phyloP scores from a whole-genome alignment of 2,113 vertebrate genomes.

The Limanda limanda region DNA sequence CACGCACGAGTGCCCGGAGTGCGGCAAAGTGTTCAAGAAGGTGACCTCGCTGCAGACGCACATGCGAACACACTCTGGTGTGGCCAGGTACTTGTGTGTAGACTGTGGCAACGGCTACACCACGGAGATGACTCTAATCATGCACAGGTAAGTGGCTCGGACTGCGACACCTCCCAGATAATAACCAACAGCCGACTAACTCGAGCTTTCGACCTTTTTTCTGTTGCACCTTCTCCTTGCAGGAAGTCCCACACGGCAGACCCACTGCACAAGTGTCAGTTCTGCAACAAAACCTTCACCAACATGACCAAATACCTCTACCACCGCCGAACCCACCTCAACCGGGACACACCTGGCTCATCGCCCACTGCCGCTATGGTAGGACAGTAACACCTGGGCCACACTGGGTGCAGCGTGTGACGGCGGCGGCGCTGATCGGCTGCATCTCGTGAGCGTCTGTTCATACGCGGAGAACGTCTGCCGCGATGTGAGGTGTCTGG shows the following conservation, averaged over 20 bases:
- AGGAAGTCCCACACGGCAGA: conserved; percentile 90
- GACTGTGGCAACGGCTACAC: conserved; percentile 91
- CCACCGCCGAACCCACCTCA: conserved; percentile 88
- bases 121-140: conserved; percentile 90
- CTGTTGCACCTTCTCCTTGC: conserved; percentile 26
- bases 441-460: neutral
- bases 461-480: neutral
- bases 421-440: neutral
- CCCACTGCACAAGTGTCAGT: conserved; percentile 89
- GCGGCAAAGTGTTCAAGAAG: conserved; percentile 92
- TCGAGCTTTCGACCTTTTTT: no score
- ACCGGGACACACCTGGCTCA: conserved; percentile 60
- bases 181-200: neutral
- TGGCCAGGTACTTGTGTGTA: conserved; percentile 89
- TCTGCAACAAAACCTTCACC: conserved; percentile 91
- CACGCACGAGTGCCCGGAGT: conserved; percentile 87
- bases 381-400: conserved; percentile 7
- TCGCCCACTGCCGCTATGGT: conserved; percentile 46
- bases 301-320: conserved; percentile 97
- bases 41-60: conserved; percentile 88
- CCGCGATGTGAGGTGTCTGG: no score
- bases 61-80: conserved; percentile 88
- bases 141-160: conserved; percentile 81
- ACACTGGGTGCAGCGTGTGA: neutral
- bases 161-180: neutral